Evolutionary conservation across 2,888 invertebrate species (phyloP), one percentile per base, ranked within the genome.

Genomic region (Andrena hattorfiana): DNA sequence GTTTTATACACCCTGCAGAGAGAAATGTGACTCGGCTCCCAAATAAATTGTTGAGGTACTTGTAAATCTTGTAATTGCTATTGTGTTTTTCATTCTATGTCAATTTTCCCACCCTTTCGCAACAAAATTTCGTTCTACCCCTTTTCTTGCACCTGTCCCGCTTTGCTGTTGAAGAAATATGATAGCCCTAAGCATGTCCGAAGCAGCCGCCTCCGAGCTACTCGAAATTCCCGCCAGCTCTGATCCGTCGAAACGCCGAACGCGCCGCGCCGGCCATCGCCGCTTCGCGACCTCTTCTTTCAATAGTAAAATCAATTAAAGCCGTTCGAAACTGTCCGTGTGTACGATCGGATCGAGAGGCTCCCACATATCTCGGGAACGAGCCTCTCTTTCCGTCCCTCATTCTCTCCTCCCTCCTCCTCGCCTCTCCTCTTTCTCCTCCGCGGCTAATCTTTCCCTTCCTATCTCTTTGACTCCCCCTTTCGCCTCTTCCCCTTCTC

Each of bases 351-450:
- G 83, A 85, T 84, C 84, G 85, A 87, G 84, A 83, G 87, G 90
- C 90, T 90, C 90, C 90, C 90, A 90, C 89, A 89, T 89, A 84
- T 87, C 85, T 84, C 86, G 81, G 67, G 84, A 82, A 76, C 68
- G 75, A 84, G 72, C 72, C 78, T 79, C 75, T 66, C 83, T 64
- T 32, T 68, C 59, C 54, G 48, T 51, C 49, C 51, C 59, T 56
- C 63, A 7, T 5, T 28, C 51, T 60, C 30, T 2, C 10, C 56
- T 16, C n/a, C 54, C 35, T 8, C 30, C 49, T 56, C 35, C 63
- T 30, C 32, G 49, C 28, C 59, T 0, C 10, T 23, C 10, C 56
- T 16, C n/a, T 13, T 62, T 32, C 16, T 35, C 51, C 68, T 56
- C 6, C 71, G 2, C 32, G 30, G 49, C 60, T 77, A 62, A 72